phyloP scores from a whole-genome alignment of 1,140 invertebrate genomes.

The Aphaenogaster rudis region DNA sequence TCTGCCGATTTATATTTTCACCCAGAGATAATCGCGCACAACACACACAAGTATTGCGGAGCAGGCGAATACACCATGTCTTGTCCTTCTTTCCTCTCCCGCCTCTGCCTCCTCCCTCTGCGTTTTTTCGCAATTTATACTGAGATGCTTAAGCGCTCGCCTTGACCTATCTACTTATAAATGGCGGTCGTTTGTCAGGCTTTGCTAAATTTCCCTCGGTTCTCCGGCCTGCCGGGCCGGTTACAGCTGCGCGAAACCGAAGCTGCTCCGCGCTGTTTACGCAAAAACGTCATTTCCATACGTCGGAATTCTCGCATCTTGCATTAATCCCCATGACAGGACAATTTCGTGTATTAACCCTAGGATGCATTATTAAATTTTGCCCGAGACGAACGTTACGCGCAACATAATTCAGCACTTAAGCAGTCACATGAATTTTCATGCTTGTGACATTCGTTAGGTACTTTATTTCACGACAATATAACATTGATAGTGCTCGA shows the following conservation, averaged over 20 bases:
- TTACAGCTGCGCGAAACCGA: conserved; percentile 43
- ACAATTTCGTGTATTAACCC: conserved; percentile 33
- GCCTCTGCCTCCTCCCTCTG: background rate
- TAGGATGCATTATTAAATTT: conserved; percentile 49
- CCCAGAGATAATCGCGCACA: conserved; percentile 44
- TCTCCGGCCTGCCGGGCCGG: conserved; percentile 1
- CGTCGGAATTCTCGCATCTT: conserved; percentile 31
- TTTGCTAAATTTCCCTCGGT: conserved; percentile 57
- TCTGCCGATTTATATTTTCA: conserved; percentile 61
- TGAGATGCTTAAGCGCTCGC: conserved; percentile 64
- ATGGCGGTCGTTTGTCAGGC: conserved; percentile 63
- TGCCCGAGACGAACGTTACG: conserved; percentile 14
- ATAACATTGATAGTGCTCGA: background rate
- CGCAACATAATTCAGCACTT: conserved; percentile 45
- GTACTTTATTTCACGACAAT: background rate
- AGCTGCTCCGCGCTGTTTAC: conserved; percentile 24
- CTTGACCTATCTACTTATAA: conserved; percentile 74
- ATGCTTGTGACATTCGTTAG: background rate
- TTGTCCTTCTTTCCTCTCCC: conserved; percentile 4
- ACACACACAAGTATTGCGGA: conserved; percentile 44
- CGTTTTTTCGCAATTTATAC: conserved; percentile 62
- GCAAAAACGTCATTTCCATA: conserved; percentile 63
- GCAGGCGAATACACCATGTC: conserved; percentile 43
- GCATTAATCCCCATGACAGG: conserved; percentile 64
- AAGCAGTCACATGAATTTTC: conserved; percentile 40